phyloP scores from a whole-genome alignment of 2,888 invertebrate species.

The Rotaria magnacalcarata region DNA sequence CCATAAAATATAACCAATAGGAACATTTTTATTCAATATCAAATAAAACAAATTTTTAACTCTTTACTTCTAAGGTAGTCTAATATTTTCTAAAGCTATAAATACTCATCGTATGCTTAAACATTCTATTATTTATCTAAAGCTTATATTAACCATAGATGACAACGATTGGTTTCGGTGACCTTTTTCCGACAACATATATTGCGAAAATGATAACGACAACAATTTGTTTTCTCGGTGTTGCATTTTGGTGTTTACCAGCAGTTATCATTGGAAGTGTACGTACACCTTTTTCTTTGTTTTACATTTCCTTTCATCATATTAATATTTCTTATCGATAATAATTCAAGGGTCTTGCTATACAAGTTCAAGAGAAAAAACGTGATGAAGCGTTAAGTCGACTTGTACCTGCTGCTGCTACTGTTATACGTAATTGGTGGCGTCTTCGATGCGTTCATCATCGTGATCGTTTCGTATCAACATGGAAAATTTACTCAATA shows the following conservation, averaged over 20 bases:
- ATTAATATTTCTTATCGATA: too few species aligned
- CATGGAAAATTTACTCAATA: neutral
- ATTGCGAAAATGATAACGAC: constrained; percentile 43
- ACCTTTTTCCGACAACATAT: constrained; percentile 44
- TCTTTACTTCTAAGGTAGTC: too few species aligned
- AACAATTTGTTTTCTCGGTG: constrained; percentile 43
- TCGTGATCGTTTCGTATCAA: neutral
- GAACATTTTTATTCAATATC: too few species aligned
- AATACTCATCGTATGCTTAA: too few species aligned
- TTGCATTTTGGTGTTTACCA: constrained; percentile 46
- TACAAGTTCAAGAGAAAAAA: constrained; percentile 43
- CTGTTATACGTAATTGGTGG: constrained; percentile 46
- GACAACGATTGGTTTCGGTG: constrained; percentile 36
- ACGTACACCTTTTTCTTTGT: neutral
- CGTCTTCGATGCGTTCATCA: neutral
- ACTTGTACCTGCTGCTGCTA: constrained; percentile 43
- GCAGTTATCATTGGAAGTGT: constrained; percentile 44
- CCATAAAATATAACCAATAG: too few species aligned
- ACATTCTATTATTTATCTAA: too few species aligned
- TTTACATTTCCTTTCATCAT: neutral
- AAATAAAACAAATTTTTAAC: too few species aligned
- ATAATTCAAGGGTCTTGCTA: constrained; percentile 39
- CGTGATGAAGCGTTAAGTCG: constrained; percentile 43
- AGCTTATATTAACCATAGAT: neutral
- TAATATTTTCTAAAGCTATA: too few species aligned